A percentile compares a stretch with the other conserved stretches of the same genome.
Conservation (phyloP, 2,797 vertebrate genomes). For the Otolemur crassicaudatus region DNA sequence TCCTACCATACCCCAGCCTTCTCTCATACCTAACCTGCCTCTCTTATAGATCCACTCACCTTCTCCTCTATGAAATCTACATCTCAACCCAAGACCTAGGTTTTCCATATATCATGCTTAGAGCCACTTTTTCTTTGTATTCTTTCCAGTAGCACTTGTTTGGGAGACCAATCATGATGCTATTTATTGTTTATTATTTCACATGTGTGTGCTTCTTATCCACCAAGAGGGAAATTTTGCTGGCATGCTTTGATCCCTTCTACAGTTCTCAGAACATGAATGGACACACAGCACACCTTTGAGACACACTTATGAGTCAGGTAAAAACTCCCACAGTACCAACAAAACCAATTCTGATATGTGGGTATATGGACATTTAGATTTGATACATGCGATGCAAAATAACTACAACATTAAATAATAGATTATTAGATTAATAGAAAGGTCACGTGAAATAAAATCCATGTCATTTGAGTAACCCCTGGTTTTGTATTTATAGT, state of each 20-base stretch:
- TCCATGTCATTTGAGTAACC: background rate
- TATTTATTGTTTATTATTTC: background rate
- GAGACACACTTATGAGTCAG: background rate
- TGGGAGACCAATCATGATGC: background rate
- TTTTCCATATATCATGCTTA: background rate
- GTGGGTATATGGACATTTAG: background rate
- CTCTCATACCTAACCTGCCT: background rate
- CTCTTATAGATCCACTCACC: background rate
- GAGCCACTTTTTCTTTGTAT: background rate
- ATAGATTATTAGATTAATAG: background rate
- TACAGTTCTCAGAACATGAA: background rate
- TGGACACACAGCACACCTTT: background rate
- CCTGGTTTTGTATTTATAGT: constrained; percentile 17
- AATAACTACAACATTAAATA: background rate
- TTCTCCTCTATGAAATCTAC: background rate
- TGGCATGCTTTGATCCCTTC: background rate
- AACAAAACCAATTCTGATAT: constrained; percentile 5
- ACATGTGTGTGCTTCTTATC: background rate
- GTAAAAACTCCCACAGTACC: background rate
- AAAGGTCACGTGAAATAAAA: constrained; percentile 1
- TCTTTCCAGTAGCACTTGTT: background rate
- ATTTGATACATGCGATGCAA: background rate
- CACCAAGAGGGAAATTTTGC: background rate
- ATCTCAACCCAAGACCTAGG: background rate
- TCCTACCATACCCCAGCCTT: background rate